Conservation (phyloP, 2,888 invertebrate species). For the Bursaphelenchus okinawaensis region DNA sequence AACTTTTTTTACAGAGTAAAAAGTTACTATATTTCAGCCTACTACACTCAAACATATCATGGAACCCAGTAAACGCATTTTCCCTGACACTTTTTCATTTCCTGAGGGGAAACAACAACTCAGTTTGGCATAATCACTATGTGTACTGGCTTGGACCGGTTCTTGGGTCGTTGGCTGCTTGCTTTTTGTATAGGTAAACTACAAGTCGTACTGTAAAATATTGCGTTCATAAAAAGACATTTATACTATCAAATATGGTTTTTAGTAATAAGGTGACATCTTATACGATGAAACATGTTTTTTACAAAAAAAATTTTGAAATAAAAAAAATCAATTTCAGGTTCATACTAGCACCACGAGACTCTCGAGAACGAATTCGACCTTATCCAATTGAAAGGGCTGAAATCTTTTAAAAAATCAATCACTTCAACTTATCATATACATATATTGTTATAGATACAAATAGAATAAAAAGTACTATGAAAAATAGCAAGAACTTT, state of each 20-base stretch:
- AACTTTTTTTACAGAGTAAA: not conserved
- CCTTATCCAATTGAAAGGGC: not conserved
- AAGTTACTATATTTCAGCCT: conserved; percentile 27
- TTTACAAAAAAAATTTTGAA: too few relatives aligned
- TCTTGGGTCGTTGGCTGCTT: conserved; percentile 30
- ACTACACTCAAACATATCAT: conserved; percentile 31
- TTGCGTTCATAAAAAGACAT: too few relatives aligned
- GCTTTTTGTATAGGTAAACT: conserved; percentile 35
- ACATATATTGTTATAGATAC: too few relatives aligned
- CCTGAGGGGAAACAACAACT: conserved; percentile 3
- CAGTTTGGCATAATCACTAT: conserved; percentile 20
- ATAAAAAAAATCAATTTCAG: not conserved
- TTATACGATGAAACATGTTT: too few relatives aligned
- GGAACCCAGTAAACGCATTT: conserved; percentile 29
- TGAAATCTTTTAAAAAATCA: not conserved
- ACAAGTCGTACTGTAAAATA: too few relatives aligned
- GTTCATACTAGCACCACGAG: conserved; percentile 8
- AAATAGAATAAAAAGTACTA: too few relatives aligned
- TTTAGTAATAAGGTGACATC: too few relatives aligned
- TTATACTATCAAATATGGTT: too few relatives aligned
- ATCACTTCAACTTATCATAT: not conserved
- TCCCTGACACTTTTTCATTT: conserved; percentile 10
- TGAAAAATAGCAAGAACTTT: too few relatives aligned
- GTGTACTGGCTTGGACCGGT: conserved; percentile 36
- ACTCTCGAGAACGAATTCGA: conserved; percentile 5